These are phyloP conservation scores for Drosophila peninsularis DNA, from an alignment of 2,888 invertebrate genomes.

Conservation along the genomic window DNA sequence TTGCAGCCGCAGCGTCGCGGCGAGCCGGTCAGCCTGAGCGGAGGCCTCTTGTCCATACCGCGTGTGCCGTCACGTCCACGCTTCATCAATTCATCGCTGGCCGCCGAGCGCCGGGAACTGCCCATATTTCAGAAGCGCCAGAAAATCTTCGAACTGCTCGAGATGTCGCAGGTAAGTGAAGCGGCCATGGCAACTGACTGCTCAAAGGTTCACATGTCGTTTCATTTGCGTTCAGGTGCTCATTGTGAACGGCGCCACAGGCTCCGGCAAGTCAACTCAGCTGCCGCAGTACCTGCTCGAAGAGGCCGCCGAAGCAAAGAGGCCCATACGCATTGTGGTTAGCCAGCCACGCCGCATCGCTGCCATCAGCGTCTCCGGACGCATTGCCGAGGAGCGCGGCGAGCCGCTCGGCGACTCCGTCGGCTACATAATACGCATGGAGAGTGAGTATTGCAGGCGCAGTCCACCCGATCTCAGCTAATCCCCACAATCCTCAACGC, in stretches of 20 bases:
- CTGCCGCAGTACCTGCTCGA: constrained; percentile 94
- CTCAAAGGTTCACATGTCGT: neutral
- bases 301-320: constrained; percentile 88
- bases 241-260: constrained; percentile 93
- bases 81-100: constrained; percentile 37
- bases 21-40: neutral
- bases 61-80: constrained; percentile 69
- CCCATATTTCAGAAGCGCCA: constrained; percentile 73
- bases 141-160: constrained; percentile 57
- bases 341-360: constrained; percentile 97
- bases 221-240: constrained; percentile 86
- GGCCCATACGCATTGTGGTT: constrained; percentile 93
- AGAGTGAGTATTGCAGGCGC: constrained; percentile 85
- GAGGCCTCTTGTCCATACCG: constrained; percentile 38
- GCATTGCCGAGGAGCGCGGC: constrained; percentile 91
- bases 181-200: neutral
- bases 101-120: constrained; percentile 61
- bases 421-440: constrained; percentile 96
- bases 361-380: constrained; percentile 94
- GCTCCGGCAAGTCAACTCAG: constrained; percentile 98
- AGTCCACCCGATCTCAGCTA: neutral
- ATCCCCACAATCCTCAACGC: neutral
- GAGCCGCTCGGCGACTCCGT: constrained; percentile 89
- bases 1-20: neutral
- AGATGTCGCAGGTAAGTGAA: constrained; percentile 65